Conservation (phyloP, 1,140 invertebrate species). For the Diplogasteroides magnus region DNA sequence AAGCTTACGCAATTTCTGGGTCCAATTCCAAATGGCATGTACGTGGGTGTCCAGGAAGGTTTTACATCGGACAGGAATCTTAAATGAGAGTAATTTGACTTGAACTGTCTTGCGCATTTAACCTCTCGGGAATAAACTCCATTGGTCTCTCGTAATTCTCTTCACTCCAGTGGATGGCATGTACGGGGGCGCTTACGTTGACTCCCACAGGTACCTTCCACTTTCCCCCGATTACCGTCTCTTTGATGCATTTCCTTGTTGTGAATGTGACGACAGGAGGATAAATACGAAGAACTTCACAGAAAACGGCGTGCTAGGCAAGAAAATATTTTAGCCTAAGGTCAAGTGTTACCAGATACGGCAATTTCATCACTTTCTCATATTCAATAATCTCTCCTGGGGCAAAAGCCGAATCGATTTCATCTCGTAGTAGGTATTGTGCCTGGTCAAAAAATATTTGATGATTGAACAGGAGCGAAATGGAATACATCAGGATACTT, state of each 20-base stretch:
- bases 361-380: conserved; percentile 12
- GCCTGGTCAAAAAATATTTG: background rate
- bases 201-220: conserved; percentile 27
- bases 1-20: conserved; percentile 60
- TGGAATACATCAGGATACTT: conserved; percentile 51
- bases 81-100: background rate
- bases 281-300: background rate
- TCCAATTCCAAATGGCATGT: conserved; percentile 60
- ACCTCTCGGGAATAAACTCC: conserved; percentile 31
- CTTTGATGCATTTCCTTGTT: background rate
- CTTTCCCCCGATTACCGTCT: background rate
- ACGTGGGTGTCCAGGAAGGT: conserved; percentile 42
- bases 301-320: background rate
- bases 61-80: conserved; percentile 24
- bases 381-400: conserved; percentile 48
- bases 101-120: background rate
- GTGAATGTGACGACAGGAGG: background rate
- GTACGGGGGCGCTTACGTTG: conserved; percentile 51
- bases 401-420: conserved; percentile 41
- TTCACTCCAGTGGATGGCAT: conserved; percentile 53
- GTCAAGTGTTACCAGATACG: background rate
- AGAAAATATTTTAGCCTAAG: background rate
- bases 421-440: background rate
- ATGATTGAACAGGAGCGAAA: too few relatives aligned
- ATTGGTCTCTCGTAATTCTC: conserved; percentile 54